Conservation (phyloP, 2,797 vertebrate species). For the Premnoplex brunnescens region DNA sequence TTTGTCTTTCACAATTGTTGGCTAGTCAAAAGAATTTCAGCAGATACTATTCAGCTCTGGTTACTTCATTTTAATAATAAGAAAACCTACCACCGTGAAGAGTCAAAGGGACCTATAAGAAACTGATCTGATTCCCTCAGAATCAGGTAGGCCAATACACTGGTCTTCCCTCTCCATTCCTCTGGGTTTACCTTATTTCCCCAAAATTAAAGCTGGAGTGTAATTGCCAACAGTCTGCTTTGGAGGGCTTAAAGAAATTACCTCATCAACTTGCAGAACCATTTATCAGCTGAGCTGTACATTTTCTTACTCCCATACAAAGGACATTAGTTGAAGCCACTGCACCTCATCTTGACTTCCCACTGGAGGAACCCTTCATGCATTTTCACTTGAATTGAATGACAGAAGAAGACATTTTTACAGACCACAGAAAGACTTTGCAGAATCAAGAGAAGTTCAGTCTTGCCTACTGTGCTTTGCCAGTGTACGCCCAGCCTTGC, state of each 20-base stretch:
- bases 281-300: background rate
- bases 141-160: background rate
- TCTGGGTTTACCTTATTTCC: background rate
- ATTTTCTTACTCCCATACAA: background rate
- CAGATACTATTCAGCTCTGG: background rate
- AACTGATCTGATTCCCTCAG: fast-evolving
- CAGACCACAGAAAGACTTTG: background rate
- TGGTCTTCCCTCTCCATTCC: background rate
- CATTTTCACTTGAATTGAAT: background rate
- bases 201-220: background rate
- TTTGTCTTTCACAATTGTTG: background rate
- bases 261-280: background rate
- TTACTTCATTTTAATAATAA: background rate
- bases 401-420: background rate
- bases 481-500: background rate
- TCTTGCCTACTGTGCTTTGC: background rate
- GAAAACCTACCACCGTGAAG: background rate
- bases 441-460: background rate
- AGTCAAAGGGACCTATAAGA: background rate
- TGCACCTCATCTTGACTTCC: background rate
- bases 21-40: background rate
- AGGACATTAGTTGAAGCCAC: background rate
- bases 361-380: background rate
- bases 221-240: background rate
- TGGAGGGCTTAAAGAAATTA: background rate